phyloP scores from a whole-genome alignment of 1,140 invertebrate species.

The Lasioglossum baleicum region DNA sequence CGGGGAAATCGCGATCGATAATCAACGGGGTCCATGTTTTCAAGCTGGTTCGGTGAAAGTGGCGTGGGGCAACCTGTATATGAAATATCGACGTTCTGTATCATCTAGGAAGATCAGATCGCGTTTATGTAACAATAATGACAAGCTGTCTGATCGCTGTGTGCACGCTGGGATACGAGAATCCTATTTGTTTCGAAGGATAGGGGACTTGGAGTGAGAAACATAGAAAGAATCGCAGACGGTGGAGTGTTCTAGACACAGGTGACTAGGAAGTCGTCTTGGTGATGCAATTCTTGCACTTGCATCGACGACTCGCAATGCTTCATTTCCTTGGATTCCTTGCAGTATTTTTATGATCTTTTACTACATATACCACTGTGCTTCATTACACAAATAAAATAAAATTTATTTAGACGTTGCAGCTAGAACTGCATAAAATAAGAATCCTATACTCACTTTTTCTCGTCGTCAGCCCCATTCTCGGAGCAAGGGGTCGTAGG shows the following conservation, averaged over 20 bases:
- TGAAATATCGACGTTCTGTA: constrained; percentile 39
- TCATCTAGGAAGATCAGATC: constrained; percentile 21
- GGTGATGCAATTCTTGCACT: neutral
- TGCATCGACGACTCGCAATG: neutral
- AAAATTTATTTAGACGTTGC: too few species aligned
- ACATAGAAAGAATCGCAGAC: neutral
- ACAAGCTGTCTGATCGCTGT: neutral
- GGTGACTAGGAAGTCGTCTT: neutral
- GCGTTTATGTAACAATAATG: constrained; percentile 36
- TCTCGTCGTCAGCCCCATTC: constrained; percentile 70
- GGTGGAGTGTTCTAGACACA: neutral
- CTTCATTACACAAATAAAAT: too few species aligned
- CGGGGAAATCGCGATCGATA: constrained; percentile 7
- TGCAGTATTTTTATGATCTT: too few species aligned
- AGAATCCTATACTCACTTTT: constrained; percentile 67
- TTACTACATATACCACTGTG: too few species aligned
- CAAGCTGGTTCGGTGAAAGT: constrained; percentile 36
- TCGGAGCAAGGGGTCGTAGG: constrained; percentile 64
- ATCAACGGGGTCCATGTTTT: neutral
- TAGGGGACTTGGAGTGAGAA: neutral
- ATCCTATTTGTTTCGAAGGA: neutral
- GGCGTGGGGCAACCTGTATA: constrained; percentile 26
- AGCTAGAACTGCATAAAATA: too few species aligned
- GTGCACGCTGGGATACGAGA: neutral
- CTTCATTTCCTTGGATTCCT: neutral